Evolutionary conservation across 2,888 invertebrate genomes (phyloP), one percentile per base, ranked within the genome.

Genomic region (Clitarchus hookeri): DNA sequence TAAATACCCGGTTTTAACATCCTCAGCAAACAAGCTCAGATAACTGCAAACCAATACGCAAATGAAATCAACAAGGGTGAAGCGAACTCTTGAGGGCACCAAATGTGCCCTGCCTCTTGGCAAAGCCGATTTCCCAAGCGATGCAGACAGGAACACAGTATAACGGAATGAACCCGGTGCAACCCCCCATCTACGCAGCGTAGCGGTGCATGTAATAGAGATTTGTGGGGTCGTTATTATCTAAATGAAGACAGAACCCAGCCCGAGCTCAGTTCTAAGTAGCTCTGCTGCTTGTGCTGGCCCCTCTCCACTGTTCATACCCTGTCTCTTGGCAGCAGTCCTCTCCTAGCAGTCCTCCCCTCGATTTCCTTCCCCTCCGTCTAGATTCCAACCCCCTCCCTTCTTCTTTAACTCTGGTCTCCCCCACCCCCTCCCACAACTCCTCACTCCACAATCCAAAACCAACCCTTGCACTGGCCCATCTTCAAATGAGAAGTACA

Each of bases 161-260:
- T n/a, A 65, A 65, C 65, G 19, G 19, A 65, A n/a, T n/a, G n/a
- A 23, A 65, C 65, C 65, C n/a, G 65, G 65, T 65, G 65, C 8
- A 65, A 19, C 65, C 65, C n/a, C 65, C n/a, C n/a, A 23, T 65
- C 8, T 19, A 1, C 65, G 19, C 65, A 23, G n/a, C 6, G 65
- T n/a, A 19, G 65, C 23, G 23, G 65, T n/a, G n/a, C 16, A 65
- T 16, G 65, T 87, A 87, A 87, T 87, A 79, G 85, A 86, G 86
- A 87, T 87, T 87, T 87, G 87, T 87, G 53, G 78, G 78, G 54
- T 84, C 84, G 82, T 87, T 87, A 86, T 87, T 78, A 84, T 85
- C 86, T 87, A 86, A 87, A 87, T 87, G 87, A 87, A 86, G 87
- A 87, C 84, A 86, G 86, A 87, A 84, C 77, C 86, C 65, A 65